Base-by-base conservation (phyloP, 1,140 invertebrate genomes). In the Leptinotarsa undecemlineata region DNA sequence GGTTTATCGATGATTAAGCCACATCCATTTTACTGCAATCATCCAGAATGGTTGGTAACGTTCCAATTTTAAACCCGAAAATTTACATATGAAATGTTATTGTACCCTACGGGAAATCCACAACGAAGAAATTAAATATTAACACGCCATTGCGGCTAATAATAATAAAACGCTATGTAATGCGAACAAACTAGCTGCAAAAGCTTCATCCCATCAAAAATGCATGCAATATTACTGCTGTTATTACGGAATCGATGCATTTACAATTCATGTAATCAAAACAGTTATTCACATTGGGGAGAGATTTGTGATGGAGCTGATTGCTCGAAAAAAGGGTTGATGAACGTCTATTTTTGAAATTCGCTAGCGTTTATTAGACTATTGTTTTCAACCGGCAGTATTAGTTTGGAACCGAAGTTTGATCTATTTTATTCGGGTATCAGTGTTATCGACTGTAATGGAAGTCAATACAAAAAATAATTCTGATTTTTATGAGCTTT, bases 81-180 rank as follows among this genome's bases (percentile, higher is more conserved):
- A 78, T 78, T 78, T 76, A 68, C 77, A 78, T 78, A 71, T 72
- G 67, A 74, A 78, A 73, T 75, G 68, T 74, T 71, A 74, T 76
- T 71, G 57, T 62, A 72, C 68, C 77, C 72, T 75, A 62, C 21
- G 74, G 74, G 74, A 75, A 77, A 77, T 77, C 73, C 75, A 77
- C 63, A 60, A 68, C 66, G 48, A 68, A 66, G 48, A 71, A 74
- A 78, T 80, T 80, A 80, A 80, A 80, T 77, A 78, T 78, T 80
- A 80, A 80, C 77, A 68, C 74, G 63, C 77, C 75, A 80, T 78
- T 80, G 78, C 68, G 66, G 69, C 74, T 77, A 77, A 79, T 77
- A 76, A 76, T 72, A 73, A 76, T 76, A 72, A 57, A 57, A 57
- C 51, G 51, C 3, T 57, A 19, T 57, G 51, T 57, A 57, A 57